phyloP scores from a whole-genome alignment of 2,888 invertebrate genomes.

The Hedya salicella region DNA sequence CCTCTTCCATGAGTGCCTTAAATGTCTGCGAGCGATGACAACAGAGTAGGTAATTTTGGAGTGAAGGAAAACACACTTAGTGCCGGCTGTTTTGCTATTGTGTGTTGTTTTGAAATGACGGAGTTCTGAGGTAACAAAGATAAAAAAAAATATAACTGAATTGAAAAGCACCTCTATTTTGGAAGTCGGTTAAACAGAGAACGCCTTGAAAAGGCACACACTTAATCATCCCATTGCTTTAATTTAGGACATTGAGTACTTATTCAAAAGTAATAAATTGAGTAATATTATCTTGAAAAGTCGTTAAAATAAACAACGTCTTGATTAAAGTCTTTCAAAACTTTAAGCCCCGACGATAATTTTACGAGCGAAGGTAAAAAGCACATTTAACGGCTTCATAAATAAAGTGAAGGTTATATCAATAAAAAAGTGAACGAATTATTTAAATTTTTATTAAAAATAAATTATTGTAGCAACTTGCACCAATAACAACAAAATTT shows the following conservation, averaged over 20 bases:
- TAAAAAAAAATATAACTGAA: too few species aligned
- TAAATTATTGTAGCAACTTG: constrained; percentile 84
- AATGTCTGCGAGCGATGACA: too few species aligned
- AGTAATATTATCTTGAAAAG: background rate
- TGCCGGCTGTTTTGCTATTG: too few species aligned
- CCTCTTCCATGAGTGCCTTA: too few species aligned
- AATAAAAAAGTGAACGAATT: constrained; percentile 53
- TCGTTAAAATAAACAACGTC: background rate
- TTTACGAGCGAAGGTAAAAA: constrained; percentile 6
- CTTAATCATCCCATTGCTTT: background rate
- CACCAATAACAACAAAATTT: constrained; percentile 85
- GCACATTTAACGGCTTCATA: background rate
- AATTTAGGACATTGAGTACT: background rate
- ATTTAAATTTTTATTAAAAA: constrained; percentile 82
- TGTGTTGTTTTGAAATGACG: too few species aligned
- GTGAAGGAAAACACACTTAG: too few species aligned
- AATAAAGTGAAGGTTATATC: background rate
- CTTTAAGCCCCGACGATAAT: background rate
- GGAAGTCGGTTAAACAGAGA: too few species aligned
- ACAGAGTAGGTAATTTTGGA: too few species aligned
- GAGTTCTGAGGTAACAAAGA: too few species aligned
- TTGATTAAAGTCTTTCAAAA: constrained; percentile 4
- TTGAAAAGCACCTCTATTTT: too few species aligned
- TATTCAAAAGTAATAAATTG: background rate
- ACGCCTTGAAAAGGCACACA: too few species aligned